Base-by-base conservation (phyloP, 35 echinoderm and acorn worm genomes). In the Diadema setosum region DNA sequence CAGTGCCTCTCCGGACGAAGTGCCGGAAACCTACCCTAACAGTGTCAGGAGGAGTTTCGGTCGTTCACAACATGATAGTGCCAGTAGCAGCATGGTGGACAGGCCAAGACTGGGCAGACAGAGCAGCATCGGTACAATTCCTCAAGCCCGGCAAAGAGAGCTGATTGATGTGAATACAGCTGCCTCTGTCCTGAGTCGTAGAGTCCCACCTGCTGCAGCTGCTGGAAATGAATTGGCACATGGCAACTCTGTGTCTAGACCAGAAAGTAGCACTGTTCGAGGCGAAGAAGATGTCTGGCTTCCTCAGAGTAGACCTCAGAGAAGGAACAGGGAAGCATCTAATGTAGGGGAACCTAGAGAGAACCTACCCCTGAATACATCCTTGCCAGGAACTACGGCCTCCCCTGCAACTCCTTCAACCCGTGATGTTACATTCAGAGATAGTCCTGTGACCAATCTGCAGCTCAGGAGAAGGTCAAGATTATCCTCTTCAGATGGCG, bases 81-180 rank as follows among this genome's bases (percentile, higher is more conserved):
- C 29, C 14, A 25, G 40, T 15, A 78, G 15, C 11, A 44, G 15
- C 44, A 41, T 25, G 14, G 73, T 26, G 18, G 73, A 42, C 24
- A 78, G 73, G 44, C 2, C 33, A 17, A 78, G 73, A 36, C 40
- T 44, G 24, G 35, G 15, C 35, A 42, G 73, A 21, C 63, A 67
- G 37, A 67, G 63, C 37, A 34, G 14, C 12, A 24, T 20, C 11
- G 20, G 73, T 78, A 35, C 37, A 1, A 43, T 41, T 35, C 25
- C 73, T 7, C 16, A 41, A 44, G 35, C 37, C 15, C 29, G 73
- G 25, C 73, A 31, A 24, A 18, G 73, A 1, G 73, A 78, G 44
- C 39, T 78, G 25, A 78, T 78, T 78, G 73, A 78, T 44, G 73
- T 78, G 21, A 78, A 78, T 78, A 24, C 73, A 44, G 39, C 73